Evolutionary conservation across 2,113 vertebrate genomes (phyloP).

Genomic region (Boleophthalmus pectinirostris): DNA sequence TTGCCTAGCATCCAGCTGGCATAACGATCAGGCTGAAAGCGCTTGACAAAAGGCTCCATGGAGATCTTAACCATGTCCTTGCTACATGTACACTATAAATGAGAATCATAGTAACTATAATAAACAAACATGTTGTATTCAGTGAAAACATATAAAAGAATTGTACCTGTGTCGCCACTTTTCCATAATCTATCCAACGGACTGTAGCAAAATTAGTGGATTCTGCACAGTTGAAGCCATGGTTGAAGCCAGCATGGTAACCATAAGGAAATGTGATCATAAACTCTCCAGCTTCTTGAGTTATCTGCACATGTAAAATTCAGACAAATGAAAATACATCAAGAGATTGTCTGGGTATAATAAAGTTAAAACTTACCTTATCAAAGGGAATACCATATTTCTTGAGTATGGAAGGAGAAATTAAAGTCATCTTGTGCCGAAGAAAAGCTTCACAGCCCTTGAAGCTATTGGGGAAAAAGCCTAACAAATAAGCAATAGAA

Average conservation of each 20-base stretch:
- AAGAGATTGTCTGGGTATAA: not conserved
- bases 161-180: constrained; percentile 84
- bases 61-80: constrained; percentile 98
- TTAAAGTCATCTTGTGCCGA: constrained; percentile 97
- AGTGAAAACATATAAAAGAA: not conserved
- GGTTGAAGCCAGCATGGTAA: constrained; percentile 98
- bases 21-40: constrained; percentile 96
- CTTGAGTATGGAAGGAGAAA: constrained; percentile 93
- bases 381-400: constrained; percentile 97
- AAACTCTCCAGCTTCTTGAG: constrained; percentile 96
- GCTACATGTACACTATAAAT: constrained; percentile 89
- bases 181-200: constrained; percentile 98
- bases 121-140: not conserved
- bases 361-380: constrained; percentile 81
- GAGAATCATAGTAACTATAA: not conserved
- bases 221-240: constrained; percentile 98
- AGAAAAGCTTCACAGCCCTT: constrained; percentile 96
- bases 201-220: constrained; percentile 97
- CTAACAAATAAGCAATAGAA: constrained; percentile 62
- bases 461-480: constrained; percentile 93
- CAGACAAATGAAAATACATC: not conserved
- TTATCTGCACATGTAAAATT: constrained; percentile 77
- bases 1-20: constrained; percentile 93
- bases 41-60: constrained; percentile 95
- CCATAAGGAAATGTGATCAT: constrained; percentile 98